Conservation (phyloP, 2,113 vertebrate species). For the Xiphophorus hellerii region DNA sequence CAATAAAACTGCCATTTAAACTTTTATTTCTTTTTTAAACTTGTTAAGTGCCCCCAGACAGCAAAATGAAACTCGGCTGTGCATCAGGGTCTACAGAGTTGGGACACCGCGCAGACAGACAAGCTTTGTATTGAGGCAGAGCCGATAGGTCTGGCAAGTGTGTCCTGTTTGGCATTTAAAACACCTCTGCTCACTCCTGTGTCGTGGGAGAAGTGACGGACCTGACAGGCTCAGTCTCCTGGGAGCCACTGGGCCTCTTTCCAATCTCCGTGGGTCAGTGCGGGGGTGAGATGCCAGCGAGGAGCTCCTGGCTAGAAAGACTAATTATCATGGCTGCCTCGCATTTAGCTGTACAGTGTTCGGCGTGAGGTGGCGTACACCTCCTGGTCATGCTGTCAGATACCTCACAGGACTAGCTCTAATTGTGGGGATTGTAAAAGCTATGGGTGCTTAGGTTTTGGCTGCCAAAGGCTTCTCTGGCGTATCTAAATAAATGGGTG, state of each 20-base stretch:
- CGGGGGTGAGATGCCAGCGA: slow-evolving; percentile 68
- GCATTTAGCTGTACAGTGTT: slow-evolving; percentile 68
- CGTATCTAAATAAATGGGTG: slow-evolving; percentile 70
- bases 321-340: slow-evolving; percentile 79
- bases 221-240: slow-evolving; percentile 77
- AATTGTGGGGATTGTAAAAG: slow-evolving; percentile 78
- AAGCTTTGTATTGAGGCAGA: slow-evolving; percentile 68
- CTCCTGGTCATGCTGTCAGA: slow-evolving; percentile 74
- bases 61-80: slow-evolving; percentile 66
- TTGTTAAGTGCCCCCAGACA: slow-evolving; percentile 69
- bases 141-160: slow-evolving; percentile 71
- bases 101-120: slow-evolving; percentile 64
- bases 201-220: slow-evolving; percentile 75
- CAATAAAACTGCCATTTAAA: slow-evolving; percentile 37
- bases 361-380: slow-evolving; percentile 63
- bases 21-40: slow-evolving; percentile 23
- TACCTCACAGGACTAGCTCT: slow-evolving; percentile 75
- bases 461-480: slow-evolving; percentile 67
- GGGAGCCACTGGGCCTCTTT: slow-evolving; percentile 75
- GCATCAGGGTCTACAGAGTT: slow-evolving; percentile 68
- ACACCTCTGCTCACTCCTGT: slow-evolving; percentile 71
- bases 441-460: slow-evolving; percentile 68
- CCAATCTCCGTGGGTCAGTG: slow-evolving; percentile 78
- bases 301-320: slow-evolving; percentile 76
- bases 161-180: slow-evolving; percentile 80